Base-by-base conservation (phyloP, 2,797 vertebrate genomes). In the Heteromormyrus szaboi region DNA sequence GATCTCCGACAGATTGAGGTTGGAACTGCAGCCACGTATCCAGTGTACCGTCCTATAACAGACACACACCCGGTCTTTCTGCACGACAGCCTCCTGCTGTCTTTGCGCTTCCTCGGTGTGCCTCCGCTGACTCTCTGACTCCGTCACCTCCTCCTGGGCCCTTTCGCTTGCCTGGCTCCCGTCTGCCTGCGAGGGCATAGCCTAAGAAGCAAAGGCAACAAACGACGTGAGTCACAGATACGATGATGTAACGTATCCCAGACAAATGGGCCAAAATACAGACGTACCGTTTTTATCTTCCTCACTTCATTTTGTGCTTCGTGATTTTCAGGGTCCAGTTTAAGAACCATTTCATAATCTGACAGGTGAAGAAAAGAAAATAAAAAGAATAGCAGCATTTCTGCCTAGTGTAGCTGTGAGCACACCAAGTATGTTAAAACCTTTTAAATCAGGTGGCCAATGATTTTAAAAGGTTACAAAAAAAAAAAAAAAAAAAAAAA, bases 261-360 rank as follows among this genome's bases (percentile, higher is more conserved):
- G 53, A 62, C 29, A 86, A 29, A 86, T 3, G 1, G 8, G 29
- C 51, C 9, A 25, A 37, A 29, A 51, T 29, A 37, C 54, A 41
- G 19, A 22, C 90, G 88, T 93, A 99, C 98, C 96, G 97, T 94
- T 92, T 94, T 91, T 53, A 99, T 96, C 93, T 96, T 98, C 93
- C 93, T 96, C 89, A 97, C 94, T 95, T 99, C 97, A 88, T 92
- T 97, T 91, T 95, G 95, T 8, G 97, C 98, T 90, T 99, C 98
- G 0, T 93, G 90, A 91, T 99, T 99, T 89, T 94, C 95, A 11
- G 97, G 95, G 89, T 99, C 97, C 48, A 99, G 91, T 92, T 96
- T 95, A 83, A 99, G 95, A 87, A 98, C 97, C 88, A 91, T 97
- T 93, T 98, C 95, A 93, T 98, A 99, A 96, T 99, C 99, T 99